Base-by-base conservation (phyloP, 1,140 invertebrate genomes). In the Nilaparvata lugens region DNA sequence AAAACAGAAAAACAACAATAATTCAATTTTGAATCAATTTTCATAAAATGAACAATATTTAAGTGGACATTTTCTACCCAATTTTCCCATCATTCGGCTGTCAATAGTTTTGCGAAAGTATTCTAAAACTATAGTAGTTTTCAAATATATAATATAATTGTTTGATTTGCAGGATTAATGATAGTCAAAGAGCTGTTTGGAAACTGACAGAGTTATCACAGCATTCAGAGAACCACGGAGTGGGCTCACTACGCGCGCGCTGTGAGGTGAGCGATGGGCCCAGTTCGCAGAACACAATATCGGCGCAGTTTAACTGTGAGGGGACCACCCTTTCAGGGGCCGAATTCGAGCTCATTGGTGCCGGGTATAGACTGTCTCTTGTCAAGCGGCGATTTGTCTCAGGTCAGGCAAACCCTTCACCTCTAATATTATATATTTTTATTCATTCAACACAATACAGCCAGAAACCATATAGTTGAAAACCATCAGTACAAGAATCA, bases 311-410 rank as follows among this genome's bases (percentile, higher is more conserved):
- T 74, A 90, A 93, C 72, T 95, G 92, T 74, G 93, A 95, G 75
- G 93, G 93, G 48, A 91, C 93, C 28, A 96, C 93, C 0, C 74
- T 97, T 9, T 96, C 94, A 19, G 94, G 94, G 31, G 84, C 93
- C 55, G 93, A 97, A 68, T 97, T 98, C 74, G 89, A 95, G 73
- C 76, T 98, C 18, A 76, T 88, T 56, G 92, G 91, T 7, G 74
- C 82, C 58, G 94, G 94, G 5, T 98, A 97, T 75, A 82, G 95
- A 69, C 76, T 97, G 58, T 97, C 95, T 24, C 80, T 98, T 64
- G 88, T 95, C 43, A 98, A 98, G 74, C 84, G 92, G 65, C 81
- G 93, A 72, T 96, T 97, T 77, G 88, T 95, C 56, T 94, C 94
- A 67, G 95, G 93, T 87, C 3, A n/a, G 3, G 25, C 7, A 3